A percentile compares a stretch with the other conserved stretches of the same genome.
These are phyloP conservation scores for Megastigmus dorsalis DNA, from an alignment of 2,888 invertebrate genomes.

Conservation along the genomic window DNA sequence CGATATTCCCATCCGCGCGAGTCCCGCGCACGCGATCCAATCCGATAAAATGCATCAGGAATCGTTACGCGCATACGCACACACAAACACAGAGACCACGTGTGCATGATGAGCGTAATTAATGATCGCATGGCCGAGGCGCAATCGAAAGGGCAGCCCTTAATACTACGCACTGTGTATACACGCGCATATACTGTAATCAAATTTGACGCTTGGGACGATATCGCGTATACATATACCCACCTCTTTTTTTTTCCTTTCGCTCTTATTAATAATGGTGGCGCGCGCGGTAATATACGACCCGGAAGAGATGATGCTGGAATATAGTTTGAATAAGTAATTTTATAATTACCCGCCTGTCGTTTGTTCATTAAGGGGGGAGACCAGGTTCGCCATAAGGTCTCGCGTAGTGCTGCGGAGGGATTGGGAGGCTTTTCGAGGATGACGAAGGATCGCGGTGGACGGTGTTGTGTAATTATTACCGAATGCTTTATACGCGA, in stretches of 20 bases:
- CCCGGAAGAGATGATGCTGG: neutral
- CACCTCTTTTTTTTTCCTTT: neutral
- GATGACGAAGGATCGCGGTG: too few relatives aligned
- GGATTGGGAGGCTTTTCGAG: too few relatives aligned
- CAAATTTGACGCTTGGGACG: slow-evolving; percentile 30
- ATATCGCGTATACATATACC: neutral
- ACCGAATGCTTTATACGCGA: too few relatives aligned
- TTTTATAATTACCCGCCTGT: slow-evolving; percentile 40
- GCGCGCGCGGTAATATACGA: too few relatives aligned
- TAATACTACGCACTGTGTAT: neutral
- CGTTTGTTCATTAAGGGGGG: too few relatives aligned
- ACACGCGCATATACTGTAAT: slow-evolving; percentile 19
- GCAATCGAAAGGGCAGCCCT: neutral
- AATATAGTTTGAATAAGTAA: slow-evolving; percentile 26
- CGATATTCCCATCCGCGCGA: slow-evolving; percentile 1
- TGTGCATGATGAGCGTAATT: slow-evolving; percentile 37
- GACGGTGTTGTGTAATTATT: too few relatives aligned
- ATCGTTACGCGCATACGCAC: too few relatives aligned
- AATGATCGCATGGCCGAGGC: slow-evolving; percentile 19
- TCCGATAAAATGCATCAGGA: slow-evolving; percentile 29
- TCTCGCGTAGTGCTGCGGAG: too few relatives aligned
- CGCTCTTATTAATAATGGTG: too few relatives aligned
- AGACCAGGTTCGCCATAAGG: too few relatives aligned
- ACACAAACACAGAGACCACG: too few relatives aligned
- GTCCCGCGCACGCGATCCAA: slow-evolving; percentile 20